A percentile compares a stretch with the other conserved stretches of the same genome.
These are phyloP conservation scores for Thripadectes ignobilis DNA, from an alignment of 2,797 vertebrate genomes.

Conservation along the genomic window DNA sequence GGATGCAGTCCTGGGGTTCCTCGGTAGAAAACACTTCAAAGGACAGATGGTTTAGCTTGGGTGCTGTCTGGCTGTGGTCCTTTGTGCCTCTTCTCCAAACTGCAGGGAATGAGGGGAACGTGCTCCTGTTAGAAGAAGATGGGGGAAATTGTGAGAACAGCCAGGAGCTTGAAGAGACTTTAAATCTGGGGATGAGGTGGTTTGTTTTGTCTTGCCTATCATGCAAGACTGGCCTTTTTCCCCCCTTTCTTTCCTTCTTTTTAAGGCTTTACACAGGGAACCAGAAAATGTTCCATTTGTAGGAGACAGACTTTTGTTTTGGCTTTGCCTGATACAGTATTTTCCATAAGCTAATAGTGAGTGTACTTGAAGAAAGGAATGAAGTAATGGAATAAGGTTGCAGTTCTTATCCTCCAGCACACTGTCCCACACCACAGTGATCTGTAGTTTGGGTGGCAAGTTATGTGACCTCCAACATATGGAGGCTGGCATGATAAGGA, in stretches of 20 bases:
- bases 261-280: not conserved
- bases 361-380: not conserved
- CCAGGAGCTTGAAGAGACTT: not conserved
- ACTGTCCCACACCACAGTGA: not conserved
- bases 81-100: not conserved
- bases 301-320: not conserved
- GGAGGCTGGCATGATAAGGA: not conserved
- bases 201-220: not conserved
- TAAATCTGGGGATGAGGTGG: not conserved
- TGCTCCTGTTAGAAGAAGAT: not conserved
- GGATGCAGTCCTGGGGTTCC: not conserved
- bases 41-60: not conserved
- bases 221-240: not conserved
- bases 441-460: not conserved
- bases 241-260: not conserved
- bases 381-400: slow-evolving; percentile 2
- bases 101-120: not conserved
- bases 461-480: not conserved
- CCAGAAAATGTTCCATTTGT: not conserved
- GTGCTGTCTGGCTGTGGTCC: not conserved
- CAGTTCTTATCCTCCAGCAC: not conserved
- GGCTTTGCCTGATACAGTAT: not conserved
- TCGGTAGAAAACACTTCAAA: not conserved
- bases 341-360: not conserved
- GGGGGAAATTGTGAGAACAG: not conserved